phyloP scores from a whole-genome alignment of 2,888 invertebrate genomes.

The Neocrepidodera transversa region DNA sequence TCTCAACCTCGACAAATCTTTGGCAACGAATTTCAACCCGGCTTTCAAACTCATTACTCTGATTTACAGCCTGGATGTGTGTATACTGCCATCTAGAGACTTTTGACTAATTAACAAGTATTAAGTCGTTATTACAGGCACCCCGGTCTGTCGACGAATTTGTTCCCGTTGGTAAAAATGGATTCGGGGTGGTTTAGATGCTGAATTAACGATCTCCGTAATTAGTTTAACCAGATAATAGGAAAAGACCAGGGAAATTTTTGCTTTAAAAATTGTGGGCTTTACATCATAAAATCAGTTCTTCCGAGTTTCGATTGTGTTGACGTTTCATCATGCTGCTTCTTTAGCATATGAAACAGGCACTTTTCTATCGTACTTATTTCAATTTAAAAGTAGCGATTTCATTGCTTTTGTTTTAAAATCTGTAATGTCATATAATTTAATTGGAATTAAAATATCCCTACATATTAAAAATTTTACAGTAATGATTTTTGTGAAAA shows the following conservation, averaged over 20 bases:
- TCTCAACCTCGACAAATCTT: constrained; percentile 31
- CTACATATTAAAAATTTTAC: neutral
- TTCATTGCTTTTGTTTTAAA: too few relatives aligned
- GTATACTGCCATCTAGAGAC: constrained; percentile 46
- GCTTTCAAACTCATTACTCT: constrained; percentile 41
- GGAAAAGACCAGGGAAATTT: constrained; percentile 25
- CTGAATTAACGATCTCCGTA: constrained; percentile 45
- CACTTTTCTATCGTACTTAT: too few relatives aligned
- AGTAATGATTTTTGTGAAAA: too few relatives aligned
- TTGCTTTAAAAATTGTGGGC: neutral
- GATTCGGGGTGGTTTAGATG: constrained; percentile 39
- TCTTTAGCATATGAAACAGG: too few relatives aligned
- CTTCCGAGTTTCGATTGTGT: too few relatives aligned
- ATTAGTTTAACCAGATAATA: constrained; percentile 46
- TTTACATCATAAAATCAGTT: neutral
- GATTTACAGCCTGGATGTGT: constrained; percentile 46
- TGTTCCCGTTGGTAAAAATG: constrained; percentile 38
- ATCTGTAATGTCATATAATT: too few relatives aligned
- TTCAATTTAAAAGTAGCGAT: too few relatives aligned
- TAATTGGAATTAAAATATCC: too few relatives aligned
- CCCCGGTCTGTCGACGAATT: constrained; percentile 34
- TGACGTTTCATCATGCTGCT: too few relatives aligned
- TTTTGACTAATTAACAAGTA: constrained; percentile 49
- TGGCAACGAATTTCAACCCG: constrained; percentile 35
- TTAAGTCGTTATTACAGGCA: constrained; percentile 47